Evolutionary conservation across 2,888 invertebrate species (phyloP).

Genomic region (Arctia plantaginis): DNA sequence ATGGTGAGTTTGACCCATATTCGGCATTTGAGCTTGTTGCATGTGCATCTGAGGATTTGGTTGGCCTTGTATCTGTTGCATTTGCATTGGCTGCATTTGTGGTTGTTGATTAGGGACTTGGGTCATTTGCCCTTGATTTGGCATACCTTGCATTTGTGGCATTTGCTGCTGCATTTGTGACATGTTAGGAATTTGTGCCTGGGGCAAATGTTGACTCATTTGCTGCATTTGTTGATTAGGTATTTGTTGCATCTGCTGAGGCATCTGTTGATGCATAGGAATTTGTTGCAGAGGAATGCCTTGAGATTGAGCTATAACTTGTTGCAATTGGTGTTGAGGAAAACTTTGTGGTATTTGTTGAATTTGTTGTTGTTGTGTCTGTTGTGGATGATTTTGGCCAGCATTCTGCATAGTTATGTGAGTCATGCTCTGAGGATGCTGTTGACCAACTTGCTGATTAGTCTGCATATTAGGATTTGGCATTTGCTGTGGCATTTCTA

Average conservation of each 20-base stretch:
- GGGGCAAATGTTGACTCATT: conserved; percentile 82
- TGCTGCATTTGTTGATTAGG: conserved; percentile 85
- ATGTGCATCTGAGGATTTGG: conserved; percentile 83
- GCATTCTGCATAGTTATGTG: conserved; percentile 83
- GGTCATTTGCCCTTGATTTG: conserved; percentile 79
- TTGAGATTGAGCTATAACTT: conserved; percentile 83
- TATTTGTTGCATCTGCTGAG: conserved; percentile 85
- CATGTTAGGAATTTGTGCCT: conserved; percentile 81
- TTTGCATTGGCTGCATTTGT: conserved; percentile 84
- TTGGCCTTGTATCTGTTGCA: conserved; percentile 83
- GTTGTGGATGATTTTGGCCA: conserved; percentile 73
- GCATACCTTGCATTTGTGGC: conserved; percentile 82
- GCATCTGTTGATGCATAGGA: conserved; percentile 84
- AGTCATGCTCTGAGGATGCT: conserved; percentile 84
- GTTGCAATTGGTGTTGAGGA: conserved; percentile 84
- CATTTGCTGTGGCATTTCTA: conserved; percentile 85
- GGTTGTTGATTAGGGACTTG: conserved; percentile 82
- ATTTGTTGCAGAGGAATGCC: conserved; percentile 84
- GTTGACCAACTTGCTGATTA: conserved; percentile 79
- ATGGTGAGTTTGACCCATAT: conserved; percentile 81
- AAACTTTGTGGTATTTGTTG: conserved; percentile 85
- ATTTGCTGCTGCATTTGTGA: conserved; percentile 84
- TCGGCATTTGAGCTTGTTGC: conserved; percentile 83
- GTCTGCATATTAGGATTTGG: conserved; percentile 77
- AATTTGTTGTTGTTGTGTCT: conserved; percentile 80